Base-by-base conservation (phyloP, 2,797 vertebrate genomes). In the Heterohyrax brucei region DNA sequence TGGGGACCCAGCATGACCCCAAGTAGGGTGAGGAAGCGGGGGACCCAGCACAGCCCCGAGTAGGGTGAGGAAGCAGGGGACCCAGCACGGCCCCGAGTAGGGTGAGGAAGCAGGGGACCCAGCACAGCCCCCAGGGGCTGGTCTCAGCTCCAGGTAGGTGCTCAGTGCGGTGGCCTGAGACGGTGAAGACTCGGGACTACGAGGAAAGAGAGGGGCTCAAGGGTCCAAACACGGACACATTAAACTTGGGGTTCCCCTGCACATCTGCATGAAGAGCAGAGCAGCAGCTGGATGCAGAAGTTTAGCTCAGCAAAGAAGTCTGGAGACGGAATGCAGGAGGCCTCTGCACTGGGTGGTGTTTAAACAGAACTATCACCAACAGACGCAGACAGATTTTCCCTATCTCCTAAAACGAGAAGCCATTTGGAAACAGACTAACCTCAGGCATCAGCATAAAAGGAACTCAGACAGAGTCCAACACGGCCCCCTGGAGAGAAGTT, bases 71-170 rank as follows among this genome's bases (percentile, higher is more conserved):
- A 39, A 39, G 39, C 39, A 3, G 56, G 13, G 59, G 68, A 44
- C 2, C 64, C 24, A 26, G 59, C 5, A 0, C 4, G 72, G n/a
- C 46, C 56, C 6, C 22, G 30, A 39, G 5, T n/a, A n/a, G n/a
- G n/a, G n/a, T n/a, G n/a, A n/a, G n/a, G n/a, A n/a, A n/a, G n/a
- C n/a, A n/a, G 56, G 13, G 59, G 68, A 44, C 2, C 64, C 24
- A 26, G 59, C 5, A 0, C 6, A 66, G n/a, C 46, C 56, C 6
- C 22, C 33, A 39, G 5, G 1, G 5, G 3, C 14, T 61, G 22
- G 13, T 89, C 8, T 89, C 48, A 22, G 22, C 48, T 46, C 79
- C 44, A 2, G 28, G 44, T 12, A 66, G 10, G 33, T 1, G n/a
- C 26, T 68, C 62, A 59, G 0, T 10, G 50, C 19, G 39, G 64